phyloP scores from a whole-genome alignment of 2,888 invertebrate species.

The Tineola bisselliella region DNA sequence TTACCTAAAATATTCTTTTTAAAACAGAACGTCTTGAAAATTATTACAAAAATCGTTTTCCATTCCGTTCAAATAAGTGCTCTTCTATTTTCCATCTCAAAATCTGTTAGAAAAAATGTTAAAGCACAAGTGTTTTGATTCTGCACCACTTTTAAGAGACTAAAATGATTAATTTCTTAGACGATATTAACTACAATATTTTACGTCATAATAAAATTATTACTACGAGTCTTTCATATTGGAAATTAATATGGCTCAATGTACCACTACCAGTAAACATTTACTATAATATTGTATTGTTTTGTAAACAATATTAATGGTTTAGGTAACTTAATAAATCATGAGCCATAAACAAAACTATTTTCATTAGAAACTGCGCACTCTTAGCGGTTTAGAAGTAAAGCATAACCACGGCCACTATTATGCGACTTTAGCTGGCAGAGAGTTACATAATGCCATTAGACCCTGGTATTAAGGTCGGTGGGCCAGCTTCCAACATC shows the following conservation, averaged over 20 bases:
- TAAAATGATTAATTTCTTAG: too few relatives aligned
- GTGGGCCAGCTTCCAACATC: conserved; percentile 50
- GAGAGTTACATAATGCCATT: conserved; percentile 37
- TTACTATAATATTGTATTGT: too few relatives aligned
- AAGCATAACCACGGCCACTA: conserved; percentile 35
- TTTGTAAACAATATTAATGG: too few relatives aligned
- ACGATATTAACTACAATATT: too few relatives aligned
- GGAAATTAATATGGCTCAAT: too few relatives aligned
- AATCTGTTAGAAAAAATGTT: neutral
- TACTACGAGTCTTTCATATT: too few relatives aligned
- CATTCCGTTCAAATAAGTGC: conserved; percentile 6
- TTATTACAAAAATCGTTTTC: neutral
- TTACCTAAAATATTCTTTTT: conserved; percentile 32
- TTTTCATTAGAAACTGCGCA: neutral
- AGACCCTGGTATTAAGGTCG: conserved; percentile 36
- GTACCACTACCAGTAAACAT: too few relatives aligned
- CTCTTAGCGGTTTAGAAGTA: conserved; percentile 26
- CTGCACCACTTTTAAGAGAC: too few relatives aligned
- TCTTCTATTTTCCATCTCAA: neutral
- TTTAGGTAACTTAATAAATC: neutral
- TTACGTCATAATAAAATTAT: too few relatives aligned
- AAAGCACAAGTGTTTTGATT: too few relatives aligned
- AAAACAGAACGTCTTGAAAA: conserved; percentile 15
- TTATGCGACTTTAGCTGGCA: conserved; percentile 34
- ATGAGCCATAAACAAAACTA: conserved; percentile 4